A percentile compares a stretch with the other conserved stretches of the same genome.
Conservation (phyloP, 1,140 invertebrate genomes). For the Drosophila punjabiensis region DNA sequence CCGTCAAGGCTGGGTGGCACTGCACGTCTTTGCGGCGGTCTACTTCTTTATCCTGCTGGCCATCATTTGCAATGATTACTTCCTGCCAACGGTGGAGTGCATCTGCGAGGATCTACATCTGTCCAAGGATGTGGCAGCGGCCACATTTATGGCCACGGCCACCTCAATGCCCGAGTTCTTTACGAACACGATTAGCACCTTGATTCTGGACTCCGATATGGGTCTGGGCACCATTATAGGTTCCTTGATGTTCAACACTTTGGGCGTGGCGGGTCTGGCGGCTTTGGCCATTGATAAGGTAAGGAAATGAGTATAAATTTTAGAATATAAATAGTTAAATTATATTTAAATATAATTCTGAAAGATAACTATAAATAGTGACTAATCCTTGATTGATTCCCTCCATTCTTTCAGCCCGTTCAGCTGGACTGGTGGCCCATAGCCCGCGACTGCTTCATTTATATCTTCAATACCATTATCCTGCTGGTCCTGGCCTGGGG, state of each 20-base stretch:
- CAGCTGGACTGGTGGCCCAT: slow-evolving; percentile 93
- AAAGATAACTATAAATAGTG: slow-evolving; percentile 1
- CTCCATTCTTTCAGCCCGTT: slow-evolving; percentile 88
- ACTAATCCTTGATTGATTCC: background rate
- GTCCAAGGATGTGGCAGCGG: slow-evolving; percentile 93
- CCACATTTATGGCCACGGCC: slow-evolving; percentile 96
- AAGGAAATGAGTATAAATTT: background rate
- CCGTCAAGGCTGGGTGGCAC: slow-evolving; percentile 89
- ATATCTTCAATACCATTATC: slow-evolving; percentile 91
- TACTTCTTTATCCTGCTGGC: slow-evolving; percentile 93
- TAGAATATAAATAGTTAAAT: background rate
- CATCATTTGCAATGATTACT: slow-evolving; percentile 94
- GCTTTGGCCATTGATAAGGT: slow-evolving; percentile 91
- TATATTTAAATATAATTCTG: background rate
- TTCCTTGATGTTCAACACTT: slow-evolving; percentile 94
- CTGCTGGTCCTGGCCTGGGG: slow-evolving; percentile 93
- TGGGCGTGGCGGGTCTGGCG: slow-evolving; percentile 94
- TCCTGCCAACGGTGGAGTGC: slow-evolving; percentile 92
- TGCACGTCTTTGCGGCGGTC: slow-evolving; percentile 91
- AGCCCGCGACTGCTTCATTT: slow-evolving; percentile 93
- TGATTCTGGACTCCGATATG: slow-evolving; percentile 91
- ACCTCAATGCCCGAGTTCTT: slow-evolving; percentile 96
- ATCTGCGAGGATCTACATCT: slow-evolving; percentile 91
- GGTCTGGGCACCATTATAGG: slow-evolving; percentile 94
- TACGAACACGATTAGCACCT: slow-evolving; percentile 94